Base-by-base conservation (phyloP, 2,113 vertebrate genomes). In the Lichenostomus cassidix region DNA sequence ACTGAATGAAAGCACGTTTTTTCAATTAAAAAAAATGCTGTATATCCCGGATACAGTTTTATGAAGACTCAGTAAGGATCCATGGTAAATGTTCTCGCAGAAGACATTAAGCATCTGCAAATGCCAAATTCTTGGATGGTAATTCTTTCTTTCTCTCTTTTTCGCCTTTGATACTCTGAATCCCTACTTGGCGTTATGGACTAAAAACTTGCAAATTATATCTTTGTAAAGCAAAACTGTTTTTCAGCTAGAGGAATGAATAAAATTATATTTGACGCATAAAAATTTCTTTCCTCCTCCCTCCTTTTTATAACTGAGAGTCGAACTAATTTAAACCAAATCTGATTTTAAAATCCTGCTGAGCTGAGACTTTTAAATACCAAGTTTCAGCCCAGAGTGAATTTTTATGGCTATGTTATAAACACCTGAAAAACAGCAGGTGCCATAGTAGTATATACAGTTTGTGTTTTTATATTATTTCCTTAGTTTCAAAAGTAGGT, bases 361-460 rank as follows among this genome's bases (percentile, higher is more conserved):
- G 84, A 71, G 67, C 60, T 63, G 80, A 97, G 70, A 96, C 49
- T 97, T 96, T 85, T 95, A 96, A 97, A 97, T 94, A 96, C 90
- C 83, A 91, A 79, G 94, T 90, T 97, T 95, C 71, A 96, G 82
- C 82, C 56, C 65, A n/a, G 58, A 94, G 95, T 94, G 77, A 93
- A 94, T 92, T 97, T 97, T 97, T 97, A 97, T 93, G 68, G 70
- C 63, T 77, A 80, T 77, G 78, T 92, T 94, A 96, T 96, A 97
- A 98, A 97, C 93, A 97, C 95, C 96, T 98, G 89, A 97, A 95
- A 91, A 92, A 80, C 86, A 97, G 95, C 94, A 96, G 86, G 93
- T 95, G 60, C 62, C 62, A 90, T 24, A 94, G 80, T 92, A 95
- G 92, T 75, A 80, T 39, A 73, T 91, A 90, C 39, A 95, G 62